Evolutionary conservation across 2,888 invertebrate genomes (phyloP).

Genomic region (Chorisops tibialis): DNA sequence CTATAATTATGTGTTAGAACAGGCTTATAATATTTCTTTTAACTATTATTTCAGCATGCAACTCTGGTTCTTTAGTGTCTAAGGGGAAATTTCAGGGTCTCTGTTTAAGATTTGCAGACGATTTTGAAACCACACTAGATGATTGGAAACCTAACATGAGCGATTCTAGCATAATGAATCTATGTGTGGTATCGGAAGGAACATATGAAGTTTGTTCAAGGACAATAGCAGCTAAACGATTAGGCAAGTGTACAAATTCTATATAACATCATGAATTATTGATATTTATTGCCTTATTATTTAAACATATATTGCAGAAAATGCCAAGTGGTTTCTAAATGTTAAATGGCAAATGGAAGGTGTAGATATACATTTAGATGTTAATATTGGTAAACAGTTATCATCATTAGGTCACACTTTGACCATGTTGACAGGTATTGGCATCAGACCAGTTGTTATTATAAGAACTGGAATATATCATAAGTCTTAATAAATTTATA

Average conservation of each 20-base stretch:
- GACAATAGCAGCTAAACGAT: constrained; percentile 81
- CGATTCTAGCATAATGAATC: constrained; percentile 77
- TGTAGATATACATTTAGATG: constrained; percentile 93
- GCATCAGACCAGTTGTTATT: not conserved
- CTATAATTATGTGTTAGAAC: too few relatives aligned
- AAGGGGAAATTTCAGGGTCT: constrained; percentile 88
- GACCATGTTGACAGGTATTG: constrained; percentile 82
- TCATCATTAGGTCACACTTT: constrained; percentile 92
- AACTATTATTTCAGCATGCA: constrained; percentile 71
- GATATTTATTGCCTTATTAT: not conserved
- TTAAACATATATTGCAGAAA: constrained; percentile 58
- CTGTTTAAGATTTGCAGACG: constrained; percentile 93
- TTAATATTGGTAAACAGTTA: constrained; percentile 92
- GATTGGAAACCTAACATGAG: constrained; percentile 93
- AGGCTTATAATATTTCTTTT: too few relatives aligned
- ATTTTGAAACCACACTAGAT: constrained; percentile 93
- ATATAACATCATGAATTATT: constrained; percentile 2
- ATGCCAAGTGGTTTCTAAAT: constrained; percentile 97
- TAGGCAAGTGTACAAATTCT: constrained; percentile 54
- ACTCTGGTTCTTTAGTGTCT: constrained; percentile 92
- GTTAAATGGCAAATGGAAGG: constrained; percentile 99
- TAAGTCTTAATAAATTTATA: not conserved
- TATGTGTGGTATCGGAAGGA: constrained; percentile 97
- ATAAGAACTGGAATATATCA: not conserved
- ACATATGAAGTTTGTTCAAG: constrained; percentile 86